Conservation (phyloP, 2,113 vertebrate species). For the Ciconia maguari region DNA sequence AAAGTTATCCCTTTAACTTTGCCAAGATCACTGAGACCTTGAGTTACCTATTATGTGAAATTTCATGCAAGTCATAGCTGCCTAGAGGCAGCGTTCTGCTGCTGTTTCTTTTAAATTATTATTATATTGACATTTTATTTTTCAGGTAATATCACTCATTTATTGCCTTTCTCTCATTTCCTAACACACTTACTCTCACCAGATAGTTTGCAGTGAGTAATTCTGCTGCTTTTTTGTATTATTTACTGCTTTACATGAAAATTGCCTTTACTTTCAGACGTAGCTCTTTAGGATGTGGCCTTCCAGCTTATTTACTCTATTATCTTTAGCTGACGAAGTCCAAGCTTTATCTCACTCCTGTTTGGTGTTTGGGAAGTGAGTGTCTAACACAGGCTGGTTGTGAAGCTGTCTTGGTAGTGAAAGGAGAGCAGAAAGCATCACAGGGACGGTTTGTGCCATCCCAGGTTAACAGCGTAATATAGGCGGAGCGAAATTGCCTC, state of each 20-base stretch:
- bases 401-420: neutral
- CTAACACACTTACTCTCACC: neutral
- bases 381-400: neutral
- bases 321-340: neutral
- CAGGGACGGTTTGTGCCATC: too few species aligned
- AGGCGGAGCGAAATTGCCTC: neutral
- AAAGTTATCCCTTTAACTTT: neutral
- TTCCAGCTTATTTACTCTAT: neutral
- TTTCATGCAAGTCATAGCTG: slow-evolving; percentile 17
- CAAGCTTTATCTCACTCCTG: neutral
- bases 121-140: slow-evolving; percentile 41
- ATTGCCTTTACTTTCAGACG: neutral
- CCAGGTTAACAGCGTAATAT: neutral
- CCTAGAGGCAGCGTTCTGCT: neutral
- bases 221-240: neutral
- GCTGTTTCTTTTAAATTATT: slow-evolving; percentile 1
- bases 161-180: neutral
- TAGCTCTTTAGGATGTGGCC: neutral
- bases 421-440: neutral
- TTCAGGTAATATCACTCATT: neutral
- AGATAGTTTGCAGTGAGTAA: neutral
- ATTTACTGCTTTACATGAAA: neutral
- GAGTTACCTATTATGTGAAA: neutral
- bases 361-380: neutral
- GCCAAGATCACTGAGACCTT: slow-evolving; percentile 21